These are phyloP conservation scores for Oenanthe oenanthe DNA, from an alignment of 2,113 vertebrate species.

Conservation along the genomic window DNA sequence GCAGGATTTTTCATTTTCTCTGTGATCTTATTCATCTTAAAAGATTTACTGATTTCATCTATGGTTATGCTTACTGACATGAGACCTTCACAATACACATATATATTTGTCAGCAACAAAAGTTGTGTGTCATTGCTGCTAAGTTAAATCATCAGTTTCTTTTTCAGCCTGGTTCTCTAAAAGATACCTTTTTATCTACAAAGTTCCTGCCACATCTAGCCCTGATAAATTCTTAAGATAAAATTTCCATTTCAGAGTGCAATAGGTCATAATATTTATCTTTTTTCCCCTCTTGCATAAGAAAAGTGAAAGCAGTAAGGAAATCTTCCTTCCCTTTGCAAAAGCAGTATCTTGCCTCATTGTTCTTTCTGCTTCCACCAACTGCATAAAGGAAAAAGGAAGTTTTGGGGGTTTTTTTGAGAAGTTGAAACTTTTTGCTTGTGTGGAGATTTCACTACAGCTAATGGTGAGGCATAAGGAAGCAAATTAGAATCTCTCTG, in stretches of 20 bases:
- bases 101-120: background rate
- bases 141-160: background rate
- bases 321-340: background rate
- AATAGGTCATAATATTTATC: background rate
- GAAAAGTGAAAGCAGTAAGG: background rate
- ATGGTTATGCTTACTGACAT: background rate
- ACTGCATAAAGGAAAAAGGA: conserved; percentile 2
- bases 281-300: background rate
- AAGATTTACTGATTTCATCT: background rate
- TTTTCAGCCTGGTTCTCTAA: background rate
- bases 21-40: background rate
- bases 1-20: background rate
- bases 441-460: background rate
- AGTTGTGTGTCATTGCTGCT: background rate
- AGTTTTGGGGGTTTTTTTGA: background rate
- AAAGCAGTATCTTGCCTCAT: conserved; percentile 22
- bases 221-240: background rate
- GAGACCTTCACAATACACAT: rapidly evolving
- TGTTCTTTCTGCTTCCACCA: background rate
- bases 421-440: background rate
- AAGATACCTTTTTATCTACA: background rate
- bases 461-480: background rate
- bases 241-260: background rate
- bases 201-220: background rate
- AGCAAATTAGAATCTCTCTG: background rate